phyloP scores from a whole-genome alignment of 2,888 invertebrate genomes.

The Caenorhabditis sp. region DNA sequence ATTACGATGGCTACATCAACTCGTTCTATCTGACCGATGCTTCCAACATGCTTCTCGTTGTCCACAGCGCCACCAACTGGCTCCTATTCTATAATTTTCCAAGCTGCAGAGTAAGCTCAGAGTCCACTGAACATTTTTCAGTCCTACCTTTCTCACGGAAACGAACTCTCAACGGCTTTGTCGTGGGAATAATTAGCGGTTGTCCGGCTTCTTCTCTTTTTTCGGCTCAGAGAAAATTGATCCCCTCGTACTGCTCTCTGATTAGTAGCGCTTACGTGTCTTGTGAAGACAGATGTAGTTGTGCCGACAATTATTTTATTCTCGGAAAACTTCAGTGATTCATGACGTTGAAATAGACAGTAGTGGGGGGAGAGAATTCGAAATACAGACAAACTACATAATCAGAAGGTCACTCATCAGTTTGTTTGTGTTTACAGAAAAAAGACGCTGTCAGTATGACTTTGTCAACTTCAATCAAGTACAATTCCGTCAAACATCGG shows the following conservation, averaged over 20 bases:
- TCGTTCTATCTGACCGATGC: constrained; percentile 76
- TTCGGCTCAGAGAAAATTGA: neutral
- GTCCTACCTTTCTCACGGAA: neutral
- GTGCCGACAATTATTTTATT: constrained; percentile 23
- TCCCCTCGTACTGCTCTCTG: constrained; percentile 22
- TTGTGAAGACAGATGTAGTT: constrained; percentile 22
- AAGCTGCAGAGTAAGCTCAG: constrained; percentile 45
- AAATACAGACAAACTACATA: neutral
- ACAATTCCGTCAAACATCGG: constrained; percentile 42
- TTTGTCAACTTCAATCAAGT: constrained; percentile 58
- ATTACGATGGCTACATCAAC: constrained; percentile 66
- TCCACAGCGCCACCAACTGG: constrained; percentile 78
- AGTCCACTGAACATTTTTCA: neutral
- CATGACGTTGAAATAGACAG: constrained; percentile 13
- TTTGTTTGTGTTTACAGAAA: constrained; percentile 35
- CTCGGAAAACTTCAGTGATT: constrained; percentile 24
- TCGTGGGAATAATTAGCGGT: constrained; percentile 10
- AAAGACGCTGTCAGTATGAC: constrained; percentile 59
- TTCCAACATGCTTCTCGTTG: constrained; percentile 75
- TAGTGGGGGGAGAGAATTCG: neutral
- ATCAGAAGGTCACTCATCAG: constrained; percentile 10
- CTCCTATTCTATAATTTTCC: constrained; percentile 77
- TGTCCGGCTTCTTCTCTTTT: constrained; percentile 22
- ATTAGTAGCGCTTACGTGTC: constrained; percentile 14
- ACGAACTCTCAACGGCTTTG: constrained; percentile 7